Conservation (phyloP, 2,113 vertebrate species). For the Dasypus novemcinctus region DNA sequence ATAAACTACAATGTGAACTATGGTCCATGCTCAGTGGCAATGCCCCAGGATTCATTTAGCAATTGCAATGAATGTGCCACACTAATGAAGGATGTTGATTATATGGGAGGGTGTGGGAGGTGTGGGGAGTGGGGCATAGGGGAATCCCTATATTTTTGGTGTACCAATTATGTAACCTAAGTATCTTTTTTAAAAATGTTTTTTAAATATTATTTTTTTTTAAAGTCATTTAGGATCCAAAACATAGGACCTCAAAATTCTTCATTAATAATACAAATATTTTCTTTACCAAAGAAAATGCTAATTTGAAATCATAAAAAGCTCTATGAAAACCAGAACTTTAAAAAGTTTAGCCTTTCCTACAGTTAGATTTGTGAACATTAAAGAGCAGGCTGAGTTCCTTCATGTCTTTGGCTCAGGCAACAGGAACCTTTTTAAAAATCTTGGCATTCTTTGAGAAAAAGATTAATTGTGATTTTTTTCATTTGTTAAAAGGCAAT, state of each 20-base stretch:
- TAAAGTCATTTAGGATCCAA: background rate
- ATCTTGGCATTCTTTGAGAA: background rate
- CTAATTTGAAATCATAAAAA: background rate
- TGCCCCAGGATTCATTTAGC: too few relatives aligned
- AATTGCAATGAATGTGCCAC: too few relatives aligned
- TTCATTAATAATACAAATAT: background rate
- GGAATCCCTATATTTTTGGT: too few relatives aligned
- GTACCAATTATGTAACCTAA: too few relatives aligned
- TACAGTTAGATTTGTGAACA: background rate
- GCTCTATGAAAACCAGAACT: background rate
- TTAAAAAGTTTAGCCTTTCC: background rate
- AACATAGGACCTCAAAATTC: background rate
- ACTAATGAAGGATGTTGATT: too few relatives aligned
- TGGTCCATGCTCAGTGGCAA: too few relatives aligned
- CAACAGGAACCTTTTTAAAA: background rate
- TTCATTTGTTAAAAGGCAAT: background rate
- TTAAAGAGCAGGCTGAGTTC: constrained; percentile 19
- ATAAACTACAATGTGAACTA: too few relatives aligned
- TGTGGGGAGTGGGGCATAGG: too few relatives aligned
- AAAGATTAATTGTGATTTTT: background rate
- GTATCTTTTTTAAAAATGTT: too few relatives aligned
- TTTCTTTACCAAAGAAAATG: background rate
- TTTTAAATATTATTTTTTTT: too few relatives aligned
- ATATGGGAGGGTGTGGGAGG: too few relatives aligned
- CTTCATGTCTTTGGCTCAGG: background rate